These are phyloP conservation scores for Scopus umbretta DNA, from an alignment of 2,113 vertebrate genomes.

Conservation along the genomic window DNA sequence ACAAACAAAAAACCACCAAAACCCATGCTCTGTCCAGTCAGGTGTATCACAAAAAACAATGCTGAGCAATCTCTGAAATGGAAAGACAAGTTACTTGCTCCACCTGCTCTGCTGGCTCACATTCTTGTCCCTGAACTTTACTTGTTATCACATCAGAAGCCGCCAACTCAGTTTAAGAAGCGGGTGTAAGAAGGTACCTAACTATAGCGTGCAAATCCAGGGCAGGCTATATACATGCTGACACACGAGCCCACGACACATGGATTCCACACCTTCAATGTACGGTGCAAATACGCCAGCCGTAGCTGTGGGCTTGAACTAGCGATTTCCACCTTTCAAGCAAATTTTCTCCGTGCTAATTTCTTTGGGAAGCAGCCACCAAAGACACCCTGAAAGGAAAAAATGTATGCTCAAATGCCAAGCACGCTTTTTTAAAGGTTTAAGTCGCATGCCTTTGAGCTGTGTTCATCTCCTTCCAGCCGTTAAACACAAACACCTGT, in stretches of 20 bases:
- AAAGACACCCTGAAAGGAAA: not conserved
- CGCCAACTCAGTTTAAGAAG: not conserved
- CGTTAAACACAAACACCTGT: not conserved
- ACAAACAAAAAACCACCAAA: not conserved
- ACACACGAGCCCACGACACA: not conserved
- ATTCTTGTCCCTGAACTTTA: not conserved
- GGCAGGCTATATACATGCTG: not conserved
- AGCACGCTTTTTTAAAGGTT: not conserved
- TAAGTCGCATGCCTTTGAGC: not conserved
- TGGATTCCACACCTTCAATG: not conserved
- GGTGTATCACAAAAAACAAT: not conserved
- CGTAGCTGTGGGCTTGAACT: not conserved
- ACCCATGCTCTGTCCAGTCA: not conserved
- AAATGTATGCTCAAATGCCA: not conserved
- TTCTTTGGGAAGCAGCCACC: constrained; percentile 21
- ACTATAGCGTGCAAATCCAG: not conserved
- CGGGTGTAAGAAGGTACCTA: not conserved
- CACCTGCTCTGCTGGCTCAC: not conserved
- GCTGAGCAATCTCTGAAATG: not conserved
- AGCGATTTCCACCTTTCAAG: not conserved
- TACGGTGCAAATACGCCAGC: not conserved
- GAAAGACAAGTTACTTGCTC: not conserved
- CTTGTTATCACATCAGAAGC: not conserved
- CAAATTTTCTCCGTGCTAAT: not conserved
- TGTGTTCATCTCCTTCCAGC: not conserved